Evolutionary conservation across 2,888 invertebrate genomes (phyloP).

Genomic region (Heliconius charithonia): DNA sequence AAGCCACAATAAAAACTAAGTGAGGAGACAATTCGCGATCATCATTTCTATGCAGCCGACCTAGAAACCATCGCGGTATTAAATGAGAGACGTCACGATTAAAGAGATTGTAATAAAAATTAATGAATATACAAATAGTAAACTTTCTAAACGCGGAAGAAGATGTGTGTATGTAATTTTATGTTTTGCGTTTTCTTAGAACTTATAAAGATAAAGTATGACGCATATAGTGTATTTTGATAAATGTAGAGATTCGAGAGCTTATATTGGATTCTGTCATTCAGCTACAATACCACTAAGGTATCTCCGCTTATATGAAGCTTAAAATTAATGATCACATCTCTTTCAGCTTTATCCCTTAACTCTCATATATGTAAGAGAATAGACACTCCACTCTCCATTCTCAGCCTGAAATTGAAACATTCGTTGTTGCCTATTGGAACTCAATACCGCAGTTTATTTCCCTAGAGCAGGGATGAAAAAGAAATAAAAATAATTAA

Average conservation of each 20-base stretch:
- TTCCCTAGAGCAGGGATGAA: neutral
- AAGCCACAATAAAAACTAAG: slow-evolving; percentile 10
- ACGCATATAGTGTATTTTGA: neutral
- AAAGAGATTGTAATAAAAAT: slow-evolving; percentile 45
- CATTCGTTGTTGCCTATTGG: neutral
- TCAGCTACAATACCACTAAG: neutral
- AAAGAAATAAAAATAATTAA: neutral
- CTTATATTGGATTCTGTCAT: neutral
- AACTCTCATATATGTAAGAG: neutral
- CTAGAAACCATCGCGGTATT: slow-evolving; percentile 34
- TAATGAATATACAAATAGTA: slow-evolving; percentile 47
- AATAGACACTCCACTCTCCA: neutral
- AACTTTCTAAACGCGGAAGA: slow-evolving; percentile 42
- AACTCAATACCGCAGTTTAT: neutral
- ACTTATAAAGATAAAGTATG: neutral
- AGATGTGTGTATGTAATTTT: slow-evolving; percentile 15
- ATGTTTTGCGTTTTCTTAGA: neutral
- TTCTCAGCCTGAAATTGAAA: neutral
- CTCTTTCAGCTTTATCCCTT: neutral
- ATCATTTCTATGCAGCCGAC: slow-evolving; percentile 32
- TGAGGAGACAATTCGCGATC: slow-evolving; percentile 30
- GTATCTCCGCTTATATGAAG: too few relatives aligned
- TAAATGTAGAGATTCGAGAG: neutral
- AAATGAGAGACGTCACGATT: slow-evolving; percentile 34
- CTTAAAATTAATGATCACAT: too few relatives aligned